Conservation (phyloP, 2,113 vertebrate species). For the Motacilla tschutschensis region DNA sequence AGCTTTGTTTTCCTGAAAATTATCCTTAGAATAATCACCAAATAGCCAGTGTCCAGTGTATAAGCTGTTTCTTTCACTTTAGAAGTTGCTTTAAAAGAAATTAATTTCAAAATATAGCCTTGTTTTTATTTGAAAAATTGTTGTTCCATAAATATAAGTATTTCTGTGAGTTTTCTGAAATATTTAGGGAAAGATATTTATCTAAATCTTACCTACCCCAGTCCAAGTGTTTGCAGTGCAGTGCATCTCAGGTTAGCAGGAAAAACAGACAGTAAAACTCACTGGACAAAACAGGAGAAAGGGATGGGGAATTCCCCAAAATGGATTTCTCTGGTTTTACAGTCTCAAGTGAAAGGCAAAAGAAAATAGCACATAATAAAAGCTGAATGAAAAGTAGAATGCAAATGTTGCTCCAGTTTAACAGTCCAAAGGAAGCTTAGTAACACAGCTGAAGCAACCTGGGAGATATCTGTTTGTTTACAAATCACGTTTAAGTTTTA, state of each 20-base stretch:
- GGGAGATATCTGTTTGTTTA: background rate
- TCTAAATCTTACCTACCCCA: conserved; percentile 8
- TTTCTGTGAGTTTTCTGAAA: background rate
- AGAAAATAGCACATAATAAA: background rate
- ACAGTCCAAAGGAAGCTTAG: background rate
- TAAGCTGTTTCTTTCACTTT: background rate
- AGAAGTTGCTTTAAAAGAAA: background rate
- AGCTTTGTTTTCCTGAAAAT: background rate
- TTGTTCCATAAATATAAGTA: background rate
- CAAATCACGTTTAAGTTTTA: background rate
- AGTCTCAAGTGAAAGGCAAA: background rate
- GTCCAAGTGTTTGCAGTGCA: background rate
- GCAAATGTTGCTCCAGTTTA: background rate
- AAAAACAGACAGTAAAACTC: background rate
- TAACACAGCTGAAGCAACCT: background rate
- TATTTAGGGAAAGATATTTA: background rate
- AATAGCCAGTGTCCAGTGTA: background rate
- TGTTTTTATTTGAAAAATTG: background rate
- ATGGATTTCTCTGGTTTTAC: background rate
- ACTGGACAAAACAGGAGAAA: background rate
- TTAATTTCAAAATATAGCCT: background rate
- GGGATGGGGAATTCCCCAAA: background rate
- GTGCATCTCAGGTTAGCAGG: background rate
- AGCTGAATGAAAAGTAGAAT: background rate
- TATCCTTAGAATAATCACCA: background rate